phyloP scores from a whole-genome alignment of 1,140 invertebrate genomes.

The Prorops nasuta region DNA sequence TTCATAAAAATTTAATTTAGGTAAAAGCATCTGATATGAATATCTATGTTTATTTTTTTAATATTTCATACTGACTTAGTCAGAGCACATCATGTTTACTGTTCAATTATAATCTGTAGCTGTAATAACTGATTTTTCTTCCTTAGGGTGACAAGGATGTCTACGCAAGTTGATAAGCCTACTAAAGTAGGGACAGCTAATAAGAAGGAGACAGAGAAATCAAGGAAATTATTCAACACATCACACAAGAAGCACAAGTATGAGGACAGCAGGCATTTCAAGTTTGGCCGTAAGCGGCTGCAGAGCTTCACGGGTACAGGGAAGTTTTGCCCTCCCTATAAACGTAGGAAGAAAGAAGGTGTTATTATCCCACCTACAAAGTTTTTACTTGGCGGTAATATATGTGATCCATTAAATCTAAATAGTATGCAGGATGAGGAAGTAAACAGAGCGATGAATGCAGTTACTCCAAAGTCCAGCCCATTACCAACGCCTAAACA shows the following conservation, averaged over 20 bases:
- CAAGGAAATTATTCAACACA: slow-evolving; percentile 33
- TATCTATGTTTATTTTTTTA: no score
- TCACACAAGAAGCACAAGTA: slow-evolving; percentile 52
- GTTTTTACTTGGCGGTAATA: slow-evolving; percentile 92
- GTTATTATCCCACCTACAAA: slow-evolving; percentile 81
- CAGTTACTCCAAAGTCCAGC: slow-evolving; percentile 83
- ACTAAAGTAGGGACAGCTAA: slow-evolving; percentile 32
- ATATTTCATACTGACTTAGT: no score
- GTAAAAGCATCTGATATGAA: no score
- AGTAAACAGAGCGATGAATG: slow-evolving; percentile 81
- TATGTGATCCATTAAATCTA: slow-evolving; percentile 91
- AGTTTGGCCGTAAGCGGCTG: slow-evolving; percentile 56
- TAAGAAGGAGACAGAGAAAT: slow-evolving; percentile 49
- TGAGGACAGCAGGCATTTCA: slow-evolving; percentile 50
- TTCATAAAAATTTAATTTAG: no score
- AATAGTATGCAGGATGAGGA: slow-evolving; percentile 89
- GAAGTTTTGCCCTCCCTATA: slow-evolving; percentile 58
- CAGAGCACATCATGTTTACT: no score
- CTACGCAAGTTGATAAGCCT: slow-evolving; percentile 41
- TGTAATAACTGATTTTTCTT: no score
- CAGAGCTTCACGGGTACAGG: slow-evolving; percentile 56
- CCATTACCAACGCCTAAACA: slow-evolving; percentile 84
- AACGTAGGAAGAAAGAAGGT: slow-evolving; percentile 70
- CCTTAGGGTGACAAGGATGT: slow-evolving; percentile 41
- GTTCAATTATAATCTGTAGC: background rate